Conservation (phyloP, 2,797 vertebrate genomes). For the Xyrichtys novacula region DNA sequence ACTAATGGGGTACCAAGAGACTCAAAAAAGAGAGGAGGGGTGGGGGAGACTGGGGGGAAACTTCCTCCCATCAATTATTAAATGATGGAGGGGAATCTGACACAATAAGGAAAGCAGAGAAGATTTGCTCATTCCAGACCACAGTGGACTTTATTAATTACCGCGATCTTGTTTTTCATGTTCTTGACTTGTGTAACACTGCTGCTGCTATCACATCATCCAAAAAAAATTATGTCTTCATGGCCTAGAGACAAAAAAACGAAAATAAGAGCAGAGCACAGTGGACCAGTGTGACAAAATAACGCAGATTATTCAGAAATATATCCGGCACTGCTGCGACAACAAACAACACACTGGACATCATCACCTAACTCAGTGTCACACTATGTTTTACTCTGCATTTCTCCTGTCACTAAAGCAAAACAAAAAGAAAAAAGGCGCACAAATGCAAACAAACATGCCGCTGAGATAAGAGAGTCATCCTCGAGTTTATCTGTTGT, state of each 20-base stretch:
- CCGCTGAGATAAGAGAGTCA: conserved; percentile 34
- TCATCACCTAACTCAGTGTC: conserved; percentile 24
- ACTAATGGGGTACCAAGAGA: conserved; percentile 67
- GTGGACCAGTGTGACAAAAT: conserved; percentile 47
- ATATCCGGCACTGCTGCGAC: conserved; percentile 24
- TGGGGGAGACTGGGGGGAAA: conserved; percentile 12
- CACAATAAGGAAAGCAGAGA: conserved; percentile 49
- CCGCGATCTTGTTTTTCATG: conserved; percentile 27
- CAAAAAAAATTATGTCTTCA: conserved; percentile 30
- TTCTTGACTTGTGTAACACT: conserved; percentile 31
- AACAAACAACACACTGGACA: conserved; percentile 44
- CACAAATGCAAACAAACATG: conserved; percentile 22
- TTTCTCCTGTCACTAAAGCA: conserved; percentile 16
- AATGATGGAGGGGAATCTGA: conserved; percentile 44
- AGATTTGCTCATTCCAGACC: conserved; percentile 26
- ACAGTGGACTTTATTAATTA: conserved; percentile 49
- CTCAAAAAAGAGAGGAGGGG: conserved; percentile 12
- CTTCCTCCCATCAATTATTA: conserved; percentile 63
- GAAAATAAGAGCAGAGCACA: conserved; percentile 39
- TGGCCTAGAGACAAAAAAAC: conserved; percentile 19
- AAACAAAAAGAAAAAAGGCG: conserved; percentile 39
- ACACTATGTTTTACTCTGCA: conserved; percentile 24
- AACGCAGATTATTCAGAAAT: conserved; percentile 42
- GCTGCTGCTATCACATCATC: conserved; percentile 25
- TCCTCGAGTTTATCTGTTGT: conserved; percentile 23